Conservation (phyloP, 2,113 vertebrate species). For the Lagopus muta region DNA sequence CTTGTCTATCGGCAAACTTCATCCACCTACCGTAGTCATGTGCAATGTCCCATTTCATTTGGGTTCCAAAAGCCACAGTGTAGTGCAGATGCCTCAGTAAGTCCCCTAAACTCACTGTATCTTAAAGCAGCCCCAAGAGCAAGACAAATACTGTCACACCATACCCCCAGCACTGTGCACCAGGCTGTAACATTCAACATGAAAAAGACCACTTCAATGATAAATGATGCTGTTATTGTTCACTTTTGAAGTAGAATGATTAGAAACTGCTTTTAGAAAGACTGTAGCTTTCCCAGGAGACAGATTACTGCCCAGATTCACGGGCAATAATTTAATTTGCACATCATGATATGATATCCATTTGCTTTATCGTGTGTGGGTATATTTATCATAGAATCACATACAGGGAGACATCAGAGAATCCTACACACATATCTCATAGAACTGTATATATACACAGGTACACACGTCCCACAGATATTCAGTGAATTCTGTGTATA, state of each 20-base stretch:
- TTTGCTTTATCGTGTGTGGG: not conserved
- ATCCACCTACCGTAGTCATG: not conserved
- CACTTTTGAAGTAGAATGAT: not conserved
- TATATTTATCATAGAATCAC: no score
- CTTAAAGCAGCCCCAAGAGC: not conserved
- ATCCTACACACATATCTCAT: not conserved
- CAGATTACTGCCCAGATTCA: not conserved
- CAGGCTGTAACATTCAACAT: not conserved
- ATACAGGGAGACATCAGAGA: not conserved
- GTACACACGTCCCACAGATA: not conserved
- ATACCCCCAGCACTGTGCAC: not conserved
- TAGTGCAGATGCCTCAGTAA: not conserved
- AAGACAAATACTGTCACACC: not conserved
- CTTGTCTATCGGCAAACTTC: not conserved
- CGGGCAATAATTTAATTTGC: not conserved
- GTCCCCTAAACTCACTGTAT: accelerated
- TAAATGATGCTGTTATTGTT: not conserved
- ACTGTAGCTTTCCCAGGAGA: not conserved
- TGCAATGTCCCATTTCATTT: not conserved
- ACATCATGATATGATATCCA: not conserved
- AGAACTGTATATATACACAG: accelerated
- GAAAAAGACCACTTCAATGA: not conserved
- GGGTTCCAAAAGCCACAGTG: not conserved
- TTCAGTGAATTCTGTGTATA: no score
- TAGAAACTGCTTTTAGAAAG: not conserved